Evolutionary conservation across 2,113 vertebrate species (phyloP).

Genomic region (Brachyhypopomus occidentalis): DNA sequence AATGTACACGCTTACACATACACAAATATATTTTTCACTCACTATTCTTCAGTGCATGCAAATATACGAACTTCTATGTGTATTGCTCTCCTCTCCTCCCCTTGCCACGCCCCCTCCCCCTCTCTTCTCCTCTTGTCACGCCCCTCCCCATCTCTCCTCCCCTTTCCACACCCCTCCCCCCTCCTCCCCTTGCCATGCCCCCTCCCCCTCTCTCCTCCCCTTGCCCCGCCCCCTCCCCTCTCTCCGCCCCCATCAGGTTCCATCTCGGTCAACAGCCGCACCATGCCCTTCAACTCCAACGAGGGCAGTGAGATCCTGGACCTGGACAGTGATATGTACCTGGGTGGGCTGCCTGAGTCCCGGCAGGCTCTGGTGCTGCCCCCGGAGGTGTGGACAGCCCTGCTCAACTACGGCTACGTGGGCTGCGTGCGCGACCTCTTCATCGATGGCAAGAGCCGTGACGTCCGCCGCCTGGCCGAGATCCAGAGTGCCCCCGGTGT

Average conservation of each 20-base stretch:
- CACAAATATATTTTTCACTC: not conserved
- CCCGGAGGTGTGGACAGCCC: conserved; percentile 90
- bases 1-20: conserved; percentile 41
- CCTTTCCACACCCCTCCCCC: not conserved
- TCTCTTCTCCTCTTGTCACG: not conserved
- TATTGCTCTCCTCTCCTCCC: not conserved
- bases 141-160: not conserved
- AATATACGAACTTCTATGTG: not conserved
- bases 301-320: conserved; percentile 91
- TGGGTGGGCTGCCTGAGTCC: conserved; percentile 84
- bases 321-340: conserved; percentile 88
- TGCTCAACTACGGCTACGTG: conserved; percentile 87
- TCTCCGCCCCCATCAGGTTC: conserved; percentile 71
- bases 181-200: not conserved
- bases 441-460: conserved; percentile 88
- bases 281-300: conserved; percentile 86
- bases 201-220: not conserved
- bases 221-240: no score
- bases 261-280: conserved; percentile 90
- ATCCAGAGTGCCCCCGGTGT: conserved; percentile 80
- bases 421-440: conserved; percentile 91
- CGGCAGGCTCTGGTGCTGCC: conserved; percentile 82
- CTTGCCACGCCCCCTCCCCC: not conserved
- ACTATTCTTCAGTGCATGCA: not conserved
- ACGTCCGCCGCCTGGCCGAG: conserved; percentile 84